phyloP scores from a whole-genome alignment of 2,797 vertebrate species.

The Delichon dasypus region DNA sequence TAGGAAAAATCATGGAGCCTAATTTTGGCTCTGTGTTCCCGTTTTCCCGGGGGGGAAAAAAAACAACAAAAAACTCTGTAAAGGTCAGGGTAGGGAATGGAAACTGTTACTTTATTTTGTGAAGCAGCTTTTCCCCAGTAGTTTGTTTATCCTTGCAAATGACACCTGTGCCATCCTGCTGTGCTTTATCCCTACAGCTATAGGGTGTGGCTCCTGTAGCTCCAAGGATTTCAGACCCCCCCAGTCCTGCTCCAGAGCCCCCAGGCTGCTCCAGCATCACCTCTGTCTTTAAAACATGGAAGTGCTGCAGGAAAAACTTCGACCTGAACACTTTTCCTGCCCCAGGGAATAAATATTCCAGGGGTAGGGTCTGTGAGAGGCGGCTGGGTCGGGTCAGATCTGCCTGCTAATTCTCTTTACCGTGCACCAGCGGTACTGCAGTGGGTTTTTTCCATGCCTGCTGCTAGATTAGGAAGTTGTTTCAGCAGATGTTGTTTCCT shows the following conservation, averaged over 20 bases:
- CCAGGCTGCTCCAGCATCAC: background rate
- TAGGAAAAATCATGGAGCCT: background rate
- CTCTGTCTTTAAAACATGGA: background rate
- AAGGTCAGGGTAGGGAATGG: background rate
- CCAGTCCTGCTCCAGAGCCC: background rate
- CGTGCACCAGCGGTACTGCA: fast-evolving
- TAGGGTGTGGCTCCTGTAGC: background rate
- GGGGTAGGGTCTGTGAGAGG: background rate
- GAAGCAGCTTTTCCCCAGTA: background rate
- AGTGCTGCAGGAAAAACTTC: background rate
- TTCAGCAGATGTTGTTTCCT: conserved; percentile 54
- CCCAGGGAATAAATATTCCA: background rate
- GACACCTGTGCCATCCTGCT: background rate
- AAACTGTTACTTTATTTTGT: background rate
- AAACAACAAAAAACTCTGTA: background rate
- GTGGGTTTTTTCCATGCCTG: background rate
- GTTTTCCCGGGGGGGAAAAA: background rate
- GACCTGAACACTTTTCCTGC: background rate
- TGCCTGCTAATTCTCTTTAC: background rate
- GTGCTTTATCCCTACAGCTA: background rate
- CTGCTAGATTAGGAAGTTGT: conserved; percentile 44
- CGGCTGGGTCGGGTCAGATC: background rate
- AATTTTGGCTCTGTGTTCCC: background rate
- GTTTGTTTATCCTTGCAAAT: background rate
- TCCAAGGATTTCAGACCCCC: background rate